phyloP scores from a whole-genome alignment of 2,113 vertebrate species.

The Fregata magnificens region DNA sequence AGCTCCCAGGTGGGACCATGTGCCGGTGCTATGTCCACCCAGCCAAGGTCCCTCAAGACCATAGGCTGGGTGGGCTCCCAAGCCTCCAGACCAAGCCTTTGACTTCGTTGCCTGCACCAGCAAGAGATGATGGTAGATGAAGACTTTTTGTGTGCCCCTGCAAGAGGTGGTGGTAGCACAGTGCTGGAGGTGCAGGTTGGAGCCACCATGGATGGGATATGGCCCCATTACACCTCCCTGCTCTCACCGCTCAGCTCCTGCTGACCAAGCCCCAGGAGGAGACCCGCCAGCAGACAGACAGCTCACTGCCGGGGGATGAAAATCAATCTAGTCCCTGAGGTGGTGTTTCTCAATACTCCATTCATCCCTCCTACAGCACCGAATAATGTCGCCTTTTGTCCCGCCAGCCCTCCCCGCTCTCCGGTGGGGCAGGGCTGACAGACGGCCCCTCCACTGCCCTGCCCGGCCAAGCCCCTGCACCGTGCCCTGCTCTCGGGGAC shows the following conservation, averaged over 20 bases:
- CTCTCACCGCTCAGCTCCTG: not conserved
- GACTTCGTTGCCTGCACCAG: not conserved
- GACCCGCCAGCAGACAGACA: constrained; percentile 68
- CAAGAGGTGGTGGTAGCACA: not conserved
- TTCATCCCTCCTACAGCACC: constrained; percentile 83
- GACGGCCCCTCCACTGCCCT: constrained; percentile 39
- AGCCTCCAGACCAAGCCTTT: not conserved
- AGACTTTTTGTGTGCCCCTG: not conserved
- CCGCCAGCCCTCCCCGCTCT: constrained; percentile 69
- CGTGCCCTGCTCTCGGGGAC: not conserved
- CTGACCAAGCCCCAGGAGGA: not conserved
- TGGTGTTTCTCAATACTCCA: constrained; percentile 87
- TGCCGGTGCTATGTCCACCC: not conserved
- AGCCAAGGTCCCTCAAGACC: not conserved
- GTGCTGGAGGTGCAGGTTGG: not conserved
- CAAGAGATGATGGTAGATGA: not conserved
- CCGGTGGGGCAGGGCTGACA: constrained; percentile 80
- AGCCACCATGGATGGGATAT: fast-evolving
- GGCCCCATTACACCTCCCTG: not conserved
- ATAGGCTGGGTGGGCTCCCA: not conserved
- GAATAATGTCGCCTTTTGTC: constrained; percentile 96
- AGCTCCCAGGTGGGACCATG: not conserved
- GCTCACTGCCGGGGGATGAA: constrained; percentile 78
- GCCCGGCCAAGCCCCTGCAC: not conserved
- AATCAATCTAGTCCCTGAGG: constrained; percentile 83